Evolutionary conservation across 1,140 invertebrate species (phyloP).

Genomic region (Drosophila pruinosa): DNA sequence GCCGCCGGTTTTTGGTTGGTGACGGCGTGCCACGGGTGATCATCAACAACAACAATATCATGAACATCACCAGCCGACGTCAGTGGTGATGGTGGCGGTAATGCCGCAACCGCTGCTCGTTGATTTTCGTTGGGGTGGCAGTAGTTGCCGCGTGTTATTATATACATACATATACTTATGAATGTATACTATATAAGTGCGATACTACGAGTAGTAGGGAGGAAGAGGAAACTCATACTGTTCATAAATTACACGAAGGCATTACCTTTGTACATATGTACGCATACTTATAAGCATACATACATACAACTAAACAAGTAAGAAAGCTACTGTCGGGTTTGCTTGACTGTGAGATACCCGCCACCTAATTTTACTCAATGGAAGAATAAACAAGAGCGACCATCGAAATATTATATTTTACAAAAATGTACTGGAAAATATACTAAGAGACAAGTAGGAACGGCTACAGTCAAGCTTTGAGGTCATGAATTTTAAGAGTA

Average conservation of each 20-base stretch:
- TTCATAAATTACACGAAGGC: constrained; percentile 40
- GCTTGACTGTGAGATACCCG: no score
- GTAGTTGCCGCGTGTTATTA: constrained; percentile 50
- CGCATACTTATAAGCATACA: neutral
- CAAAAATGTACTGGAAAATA: no score
- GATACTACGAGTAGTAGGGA: neutral
- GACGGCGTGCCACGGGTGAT: constrained; percentile 68
- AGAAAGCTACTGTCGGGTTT: no score
- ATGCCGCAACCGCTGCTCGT: constrained; percentile 11
- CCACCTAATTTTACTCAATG: no score
- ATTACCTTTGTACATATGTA: neutral
- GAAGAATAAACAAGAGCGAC: no score
- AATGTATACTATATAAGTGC: neutral
- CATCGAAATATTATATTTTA: no score
- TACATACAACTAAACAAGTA: neutral
- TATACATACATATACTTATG: constrained; percentile 5
- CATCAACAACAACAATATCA: constrained; percentile 41
- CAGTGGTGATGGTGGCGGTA: neutral
- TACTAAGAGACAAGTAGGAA: no score
- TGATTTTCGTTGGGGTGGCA: constrained; percentile 25
- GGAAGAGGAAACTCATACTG: neutral
- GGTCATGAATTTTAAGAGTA: no score
- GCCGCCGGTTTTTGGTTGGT: constrained; percentile 74
- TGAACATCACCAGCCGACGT: constrained; percentile 11
- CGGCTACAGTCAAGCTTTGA: no score